These are phyloP conservation scores for Peromyscus californicus DNA, from an alignment of 2,113 vertebrate species.

Conservation along the genomic window DNA sequence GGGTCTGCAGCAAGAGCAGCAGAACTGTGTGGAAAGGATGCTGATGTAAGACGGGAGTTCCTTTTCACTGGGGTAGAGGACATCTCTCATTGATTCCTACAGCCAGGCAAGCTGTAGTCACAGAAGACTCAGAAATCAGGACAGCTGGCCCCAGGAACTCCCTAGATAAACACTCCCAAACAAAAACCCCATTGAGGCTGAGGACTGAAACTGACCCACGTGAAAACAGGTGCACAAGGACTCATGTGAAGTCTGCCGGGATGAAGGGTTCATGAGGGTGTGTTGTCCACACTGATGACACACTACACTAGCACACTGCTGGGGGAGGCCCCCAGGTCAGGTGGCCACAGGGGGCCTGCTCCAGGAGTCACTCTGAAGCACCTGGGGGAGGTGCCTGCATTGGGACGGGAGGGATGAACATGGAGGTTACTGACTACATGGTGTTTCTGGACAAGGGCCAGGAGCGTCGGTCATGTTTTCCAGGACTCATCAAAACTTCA, in stretches of 20 bases:
- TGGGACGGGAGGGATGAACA: not conserved
- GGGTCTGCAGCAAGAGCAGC: not conserved
- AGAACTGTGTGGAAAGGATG: not conserved
- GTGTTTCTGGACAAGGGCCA: not conserved
- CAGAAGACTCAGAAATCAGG: not conserved
- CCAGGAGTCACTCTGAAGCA: not conserved
- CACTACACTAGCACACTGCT: not conserved
- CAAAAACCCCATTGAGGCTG: not conserved
- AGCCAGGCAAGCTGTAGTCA: not conserved
- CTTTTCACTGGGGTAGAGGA: not conserved
- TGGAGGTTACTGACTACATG: not conserved
- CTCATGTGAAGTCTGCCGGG: not conserved
- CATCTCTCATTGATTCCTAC: not conserved
- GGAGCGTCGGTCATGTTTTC: not conserved
- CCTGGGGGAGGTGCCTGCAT: fast-evolving
- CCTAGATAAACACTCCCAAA: not conserved
- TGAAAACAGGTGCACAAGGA: not conserved
- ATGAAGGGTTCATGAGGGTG: not conserved
- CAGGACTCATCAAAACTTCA: constrained; percentile 61
- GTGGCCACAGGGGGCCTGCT: not conserved
- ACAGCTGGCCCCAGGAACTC: not conserved
- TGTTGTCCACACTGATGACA: not conserved
- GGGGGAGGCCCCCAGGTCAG: not conserved
- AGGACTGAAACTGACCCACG: not conserved
- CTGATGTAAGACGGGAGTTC: not conserved